Evolutionary conservation across 2,113 vertebrate species (phyloP), one percentile per base, ranked within the genome.

Genomic region (Macquaria australasica): DNA sequence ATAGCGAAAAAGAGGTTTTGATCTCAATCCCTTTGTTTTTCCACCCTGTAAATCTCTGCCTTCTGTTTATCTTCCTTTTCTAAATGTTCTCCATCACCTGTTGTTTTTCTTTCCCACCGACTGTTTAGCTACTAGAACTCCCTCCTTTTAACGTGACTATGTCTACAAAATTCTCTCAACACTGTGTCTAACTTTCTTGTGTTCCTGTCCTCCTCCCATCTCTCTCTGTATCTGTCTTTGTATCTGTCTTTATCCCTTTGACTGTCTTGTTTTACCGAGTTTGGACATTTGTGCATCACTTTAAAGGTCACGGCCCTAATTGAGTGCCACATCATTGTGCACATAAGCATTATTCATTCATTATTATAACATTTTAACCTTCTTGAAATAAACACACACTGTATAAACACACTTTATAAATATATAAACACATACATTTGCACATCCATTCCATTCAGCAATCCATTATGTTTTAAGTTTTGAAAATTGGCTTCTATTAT

Each of bases 21-120:
- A 89, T 85, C 58, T 72, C 34, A 2, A 3, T 12, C 55, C 66
- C 58, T 73, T 66, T 87, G 64, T 43, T 81, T 83, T 78, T 79
- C 68, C 43, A 60, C 14, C 75, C 71, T 73, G 51, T 69, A 86
- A 81, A 76, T 77, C 64, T 77, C 71, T 28, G 82, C 66, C 20
- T 62, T 85, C 73, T 88, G 79, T 81, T 83, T 53, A 28, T 39
- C 16, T 16, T 63, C 59, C 55, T 23, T 70, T 82, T 70, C 28
- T 55, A 55, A 86, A 82, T 86, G 28, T 50, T 69, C 53, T 58
- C 56, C 37, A 2, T 88, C 79, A 80, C 84, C 81, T 81, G 81
- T 79, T 84, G 87, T 77, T 86, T 77, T 73, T 62, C 56, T 60
- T 60, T 72, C 34, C 41, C 16, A 43, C 71, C 21, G 31, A 73